Evolutionary conservation across 2,888 invertebrate genomes (phyloP), one percentile per base, ranked within the genome.

Genomic region (Bombylius discolor): DNA sequence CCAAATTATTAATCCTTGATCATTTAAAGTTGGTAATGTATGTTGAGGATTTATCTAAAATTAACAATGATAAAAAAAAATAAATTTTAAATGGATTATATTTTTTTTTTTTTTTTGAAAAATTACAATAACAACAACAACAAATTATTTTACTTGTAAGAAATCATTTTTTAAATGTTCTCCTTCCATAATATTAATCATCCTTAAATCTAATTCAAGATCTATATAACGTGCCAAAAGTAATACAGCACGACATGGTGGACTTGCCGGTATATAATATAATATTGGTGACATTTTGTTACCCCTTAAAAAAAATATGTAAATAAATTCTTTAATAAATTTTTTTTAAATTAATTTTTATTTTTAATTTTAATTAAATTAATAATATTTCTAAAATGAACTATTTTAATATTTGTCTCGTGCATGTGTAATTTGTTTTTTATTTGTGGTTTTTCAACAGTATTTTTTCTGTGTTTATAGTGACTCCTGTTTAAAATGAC

Each of bases 111-210:
- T 36, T 36, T 36, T 36, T 36, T 36, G 6, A 8, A 36, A 6
- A 36, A 36, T 7, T 8, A 36, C 5, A 36, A 36, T 1, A 36
- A 36, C 5, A 36, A 36, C 5, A 34, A 34, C 5, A 36, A 36
- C 5, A 36, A 36, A 36, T 5, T 8, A 8, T 36, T 36, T 34
- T 69, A 81, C 81, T 75, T 79, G 78, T 13, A 81, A 57, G 67
- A 77, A 85, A 49, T 82, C 81, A 0, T 82, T 78, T 45, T 76
- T 79, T 69, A 80, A 66, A 39, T 82, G 79, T 56, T 84, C 84
- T 1, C 79, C 79, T 49, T 74, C 74, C 57, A 77, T 47, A 5
- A 82, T 64, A 63, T 83, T 78, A 14, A 81, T 64, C 36, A 70
- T 61, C 68, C 82, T 83, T 53, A 81, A 66, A 65, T 83, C 82